Base-by-base conservation (phyloP, 2,888 invertebrate species). In the Caenorhabditis sp. region DNA sequence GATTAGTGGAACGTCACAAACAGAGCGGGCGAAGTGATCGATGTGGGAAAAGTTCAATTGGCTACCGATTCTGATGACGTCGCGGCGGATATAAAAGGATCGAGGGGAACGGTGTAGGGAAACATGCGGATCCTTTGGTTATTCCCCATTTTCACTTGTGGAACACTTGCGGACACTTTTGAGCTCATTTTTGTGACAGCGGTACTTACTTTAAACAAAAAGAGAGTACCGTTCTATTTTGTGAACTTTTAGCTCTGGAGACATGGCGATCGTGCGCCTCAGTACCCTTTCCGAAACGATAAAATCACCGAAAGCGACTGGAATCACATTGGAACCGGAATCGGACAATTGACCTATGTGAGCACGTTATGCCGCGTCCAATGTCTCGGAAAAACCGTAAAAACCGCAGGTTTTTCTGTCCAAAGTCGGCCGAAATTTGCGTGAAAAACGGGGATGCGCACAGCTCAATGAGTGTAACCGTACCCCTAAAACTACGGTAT, bases 211-310 rank as follows among this genome's bases (percentile, higher is more conserved):
- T 17, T 9, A 2, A 43, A 8, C 20, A 35, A 15, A 8, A 32
- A 15, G 46, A 24, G 26, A n/a, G 5, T 50, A 11, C 9, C 1
- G 22, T 32, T 9, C 20, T 39, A 39, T 22, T 39, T 15, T 17
- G 5, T 13, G 5, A 13, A 50, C 35, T 63, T 71, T 32, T 53
- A 74, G 71, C 41, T 83, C 7, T 83, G 81, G 80, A 65, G 83
- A 3, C 83, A 83, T 59, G 83, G 83, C 15, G 80, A 80, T 58
- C 80, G 83, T 2, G 77, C 78, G 2, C 65, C 82, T 11, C 53
- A 68, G 13, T n/a, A 37, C 50, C 65, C 77, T 1, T 81, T 58
- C 46, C 9, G 37, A 27, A 76, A 68, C 15, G 70, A 80, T 50
- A 26, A 11, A n/a, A 59, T 74, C 20, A 9, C 39, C 0, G 76